phyloP scores from a whole-genome alignment of 2,888 invertebrate genomes.

The Leptinotarsa rubiginosa region DNA sequence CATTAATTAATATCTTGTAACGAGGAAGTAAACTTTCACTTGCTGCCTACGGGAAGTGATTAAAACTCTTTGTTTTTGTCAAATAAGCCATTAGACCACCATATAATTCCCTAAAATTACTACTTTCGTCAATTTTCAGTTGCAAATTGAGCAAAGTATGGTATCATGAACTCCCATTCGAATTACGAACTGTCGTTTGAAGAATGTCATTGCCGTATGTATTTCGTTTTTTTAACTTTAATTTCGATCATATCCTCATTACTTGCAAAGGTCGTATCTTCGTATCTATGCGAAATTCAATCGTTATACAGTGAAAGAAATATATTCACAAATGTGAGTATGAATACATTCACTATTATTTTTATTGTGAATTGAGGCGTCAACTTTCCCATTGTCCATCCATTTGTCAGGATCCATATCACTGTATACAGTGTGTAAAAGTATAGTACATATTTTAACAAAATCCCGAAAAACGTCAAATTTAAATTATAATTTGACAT shows the following conservation, averaged over 20 bases:
- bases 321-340: too few relatives aligned
- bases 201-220: neutral
- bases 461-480: too few relatives aligned
- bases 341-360: too few relatives aligned
- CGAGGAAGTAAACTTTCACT: conserved; percentile 5
- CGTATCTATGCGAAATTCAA: too few relatives aligned
- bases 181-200: neutral
- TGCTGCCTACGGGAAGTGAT: neutral
- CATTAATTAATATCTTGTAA: neutral
- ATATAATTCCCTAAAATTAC: neutral
- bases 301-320: too few relatives aligned
- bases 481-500: too few relatives aligned
- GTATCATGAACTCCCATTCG: neutral
- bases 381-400: too few relatives aligned
- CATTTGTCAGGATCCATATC: too few relatives aligned
- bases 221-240: neutral
- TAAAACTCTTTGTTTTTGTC: conserved; percentile 1
- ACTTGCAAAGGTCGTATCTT: neutral
- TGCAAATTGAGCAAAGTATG: neutral
- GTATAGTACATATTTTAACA: too few relatives aligned
- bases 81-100: neutral
- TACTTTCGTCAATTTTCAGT: neutral
- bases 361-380: too few relatives aligned
- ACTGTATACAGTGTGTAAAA: too few relatives aligned
- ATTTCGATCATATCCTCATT: neutral